Percentiles rank a stretch among this genome's conserved stretches.
Evolutionary conservation across 2,797 vertebrate species (phyloP).

Genomic region (Anolis apletophallus): DNA sequence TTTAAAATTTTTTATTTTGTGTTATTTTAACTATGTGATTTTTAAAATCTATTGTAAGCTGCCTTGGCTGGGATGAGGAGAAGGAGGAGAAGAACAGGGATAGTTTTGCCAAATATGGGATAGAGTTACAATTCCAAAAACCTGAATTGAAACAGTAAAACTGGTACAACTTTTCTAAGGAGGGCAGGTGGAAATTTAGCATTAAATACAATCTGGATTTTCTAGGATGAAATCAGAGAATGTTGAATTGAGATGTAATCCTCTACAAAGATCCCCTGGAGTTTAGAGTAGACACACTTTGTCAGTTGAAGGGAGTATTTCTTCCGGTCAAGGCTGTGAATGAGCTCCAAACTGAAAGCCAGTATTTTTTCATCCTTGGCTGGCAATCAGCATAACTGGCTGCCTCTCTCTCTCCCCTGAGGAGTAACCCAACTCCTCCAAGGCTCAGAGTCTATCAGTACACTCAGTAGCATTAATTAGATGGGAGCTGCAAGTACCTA

Average conservation of each 20-base stretch:
- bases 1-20: background rate
- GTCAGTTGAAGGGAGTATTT: background rate
- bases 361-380: background rate
- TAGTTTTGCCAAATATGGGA: background rate
- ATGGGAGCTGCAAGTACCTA: background rate
- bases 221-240: background rate
- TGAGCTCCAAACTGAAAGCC: rapidly evolving
- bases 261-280: background rate
- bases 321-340: background rate
- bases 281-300: background rate
- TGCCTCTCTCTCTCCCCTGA: background rate
- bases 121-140: background rate
- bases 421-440: background rate
- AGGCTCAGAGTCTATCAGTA: background rate
- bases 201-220: background rate
- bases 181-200: rapidly evolving
- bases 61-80: no score
- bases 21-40: no score
- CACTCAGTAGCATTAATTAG: background rate
- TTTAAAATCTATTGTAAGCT: no score
- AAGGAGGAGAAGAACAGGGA: no score
- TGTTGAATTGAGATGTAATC: rapidly evolving
- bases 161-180: background rate
- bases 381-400: background rate
- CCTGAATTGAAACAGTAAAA: background rate